Base-by-base conservation (phyloP, 2,888 invertebrate species). In the Myopa tessellatipennis region DNA sequence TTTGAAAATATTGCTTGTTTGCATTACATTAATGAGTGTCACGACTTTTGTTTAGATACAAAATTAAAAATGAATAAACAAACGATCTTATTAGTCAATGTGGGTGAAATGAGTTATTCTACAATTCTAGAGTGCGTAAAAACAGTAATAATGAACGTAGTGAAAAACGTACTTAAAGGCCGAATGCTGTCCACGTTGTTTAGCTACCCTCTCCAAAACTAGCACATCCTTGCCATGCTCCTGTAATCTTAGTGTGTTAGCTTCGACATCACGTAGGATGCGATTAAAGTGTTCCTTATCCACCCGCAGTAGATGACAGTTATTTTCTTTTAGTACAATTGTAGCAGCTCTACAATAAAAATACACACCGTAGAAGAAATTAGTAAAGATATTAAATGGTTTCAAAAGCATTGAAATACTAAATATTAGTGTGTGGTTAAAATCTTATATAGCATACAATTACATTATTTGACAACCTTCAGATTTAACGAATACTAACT, bases 211-310 rank as follows among this genome's bases (percentile, higher is more conserved):
- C 89, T 96, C 95, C 83, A 96, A 90, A 61, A 96, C 93, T 82
- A 96, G 90, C 61, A 96, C 95, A 90, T 95, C 95, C 85, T 94
- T 93, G 63, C 95, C 95, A 85, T 95, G 95, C 86, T 96, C 95
- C 88, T 95, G 95, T 83, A 96, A 90, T 71, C 95, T 90, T 69
- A 96, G 94, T 58, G 95, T 96, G 87, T 96, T 96, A n/a, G 95
- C 95, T 89, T 96, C 96, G 58, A 95, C 95, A 90, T 96, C 95
- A 83, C 94, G 90, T 80, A 95, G 90, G 81, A 95, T 95, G 85
- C 95, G 91, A 90, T 95, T 95, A 88, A 96, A 96, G 88, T 95
- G 94, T 82, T 95, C 94, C 88, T 96, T 96, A 89, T 96, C 95
- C 67, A 96, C 95, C 70, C 95, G 91, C 80, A 96, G 90, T 85